Evolutionary conservation across 2,888 invertebrate genomes (phyloP).

Genomic region (Drosophila formosana): DNA sequence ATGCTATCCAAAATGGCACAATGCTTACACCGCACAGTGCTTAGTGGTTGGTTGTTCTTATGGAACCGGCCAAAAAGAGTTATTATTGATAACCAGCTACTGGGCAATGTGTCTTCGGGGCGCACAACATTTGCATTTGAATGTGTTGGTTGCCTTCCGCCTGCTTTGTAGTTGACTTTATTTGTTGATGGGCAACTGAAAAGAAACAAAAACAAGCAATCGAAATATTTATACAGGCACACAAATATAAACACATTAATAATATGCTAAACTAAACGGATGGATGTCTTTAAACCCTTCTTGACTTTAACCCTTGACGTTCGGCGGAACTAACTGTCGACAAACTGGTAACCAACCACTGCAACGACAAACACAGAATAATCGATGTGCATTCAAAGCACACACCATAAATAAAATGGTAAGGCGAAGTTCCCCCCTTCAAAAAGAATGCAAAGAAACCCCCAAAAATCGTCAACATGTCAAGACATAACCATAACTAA

Average conservation of each 20-base stretch:
- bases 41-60: conserved; percentile 60
- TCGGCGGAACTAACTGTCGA: conserved; percentile 25
- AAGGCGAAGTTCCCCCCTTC: conserved; percentile 18
- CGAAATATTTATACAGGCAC: conserved; percentile 25
- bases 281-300: conserved; percentile 69
- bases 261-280: conserved; percentile 45
- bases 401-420: conserved; percentile 68
- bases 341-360: conserved; percentile 53
- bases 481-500: conserved; percentile 66
- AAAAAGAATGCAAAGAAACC: conserved; percentile 16
- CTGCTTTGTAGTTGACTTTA: conserved; percentile 21
- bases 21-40: conserved; percentile 42
- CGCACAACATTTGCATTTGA: conserved; percentile 79
- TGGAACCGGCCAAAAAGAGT: conserved; percentile 60
- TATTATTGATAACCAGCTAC: conserved; percentile 69
- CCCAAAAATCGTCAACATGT: conserved; percentile 58
- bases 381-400: conserved; percentile 64
- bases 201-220: conserved; percentile 34
- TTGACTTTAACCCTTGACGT: conserved; percentile 74
- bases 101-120: conserved; percentile 68
- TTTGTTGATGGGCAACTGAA: conserved; percentile 67
- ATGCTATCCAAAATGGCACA: conserved; percentile 58
- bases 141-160: conserved; percentile 2
- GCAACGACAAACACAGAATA: conserved; percentile 41
- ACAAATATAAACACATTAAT: conserved; percentile 48